A percentile compares a stretch with the other conserved stretches of the same genome.
These are phyloP conservation scores for Nesidiocoris tenuis DNA, from an alignment of 2,888 invertebrate species.

Conservation along the genomic window DNA sequence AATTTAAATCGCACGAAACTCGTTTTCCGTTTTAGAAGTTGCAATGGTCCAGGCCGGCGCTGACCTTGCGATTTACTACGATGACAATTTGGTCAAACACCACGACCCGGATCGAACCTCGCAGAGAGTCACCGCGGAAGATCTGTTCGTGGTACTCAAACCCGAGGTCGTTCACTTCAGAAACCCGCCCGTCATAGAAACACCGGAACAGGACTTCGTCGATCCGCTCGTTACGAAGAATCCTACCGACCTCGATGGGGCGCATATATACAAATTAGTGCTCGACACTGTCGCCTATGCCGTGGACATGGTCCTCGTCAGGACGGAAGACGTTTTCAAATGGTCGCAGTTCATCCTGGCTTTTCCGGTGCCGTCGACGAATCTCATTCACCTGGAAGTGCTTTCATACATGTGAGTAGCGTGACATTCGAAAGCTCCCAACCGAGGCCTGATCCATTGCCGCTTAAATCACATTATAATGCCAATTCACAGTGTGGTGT, in stretches of 20 bases:
- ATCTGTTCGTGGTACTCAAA: not conserved
- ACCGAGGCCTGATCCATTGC: too few species aligned
- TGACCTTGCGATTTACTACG: not conserved
- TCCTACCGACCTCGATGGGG: not conserved
- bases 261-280: not conserved
- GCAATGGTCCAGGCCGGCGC: not conserved
- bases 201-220: not conserved
- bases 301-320: not conserved
- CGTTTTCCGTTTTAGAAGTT: too few species aligned
- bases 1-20: too few species aligned
- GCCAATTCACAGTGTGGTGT: too few species aligned
- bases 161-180: not conserved
- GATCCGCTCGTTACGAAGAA: not conserved
- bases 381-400: not conserved
- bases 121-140: not conserved
- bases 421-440: too few species aligned
- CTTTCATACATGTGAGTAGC: not conserved
- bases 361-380: not conserved
- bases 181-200: too few species aligned
- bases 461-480: too few species aligned
- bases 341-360: not conserved
- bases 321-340: not conserved
- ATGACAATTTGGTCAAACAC: not conserved
- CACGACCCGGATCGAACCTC: not conserved
- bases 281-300: not conserved